Conservation (phyloP, 1,140 invertebrate species). For the Pogonomyrmex californicus region DNA sequence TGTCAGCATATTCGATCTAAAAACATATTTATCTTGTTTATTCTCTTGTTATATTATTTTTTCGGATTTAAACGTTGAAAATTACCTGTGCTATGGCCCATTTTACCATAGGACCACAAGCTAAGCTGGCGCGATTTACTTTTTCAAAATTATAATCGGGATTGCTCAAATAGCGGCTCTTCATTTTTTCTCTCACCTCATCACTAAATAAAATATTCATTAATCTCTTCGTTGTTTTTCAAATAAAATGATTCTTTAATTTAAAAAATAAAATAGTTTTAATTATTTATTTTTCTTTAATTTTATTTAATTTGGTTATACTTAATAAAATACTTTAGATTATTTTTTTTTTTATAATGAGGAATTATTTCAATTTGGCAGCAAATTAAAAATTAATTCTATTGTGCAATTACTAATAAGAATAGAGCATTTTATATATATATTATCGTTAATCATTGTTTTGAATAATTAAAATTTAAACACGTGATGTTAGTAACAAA, state of each 20-base stretch:
- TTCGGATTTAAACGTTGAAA: conserved; percentile 37
- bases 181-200: conserved; percentile 99
- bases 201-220: conserved; percentile 89
- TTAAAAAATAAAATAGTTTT: neutral
- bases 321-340: conserved; percentile 4
- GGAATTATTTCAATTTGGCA: neutral
- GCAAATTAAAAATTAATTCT: neutral
- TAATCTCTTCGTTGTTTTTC: neutral
- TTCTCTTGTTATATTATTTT: neutral
- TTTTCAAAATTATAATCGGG: conserved; percentile 99
- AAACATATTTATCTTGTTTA: conserved; percentile 54
- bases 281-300: neutral
- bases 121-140: conserved; percentile 99
- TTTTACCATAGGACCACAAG: conserved; percentile 99
- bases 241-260: neutral
- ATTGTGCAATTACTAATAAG: neutral
- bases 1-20: conserved; percentile 98
- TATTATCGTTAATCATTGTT: conserved; percentile 16
- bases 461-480: conserved; percentile 25
- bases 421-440: neutral
- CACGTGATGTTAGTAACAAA: conserved; percentile 76
- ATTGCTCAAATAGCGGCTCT: conserved; percentile 96
- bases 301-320: too few relatives aligned
- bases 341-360: neutral
- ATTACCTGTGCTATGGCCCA: conserved; percentile 99